These are phyloP conservation scores for Tenthredo distinguenda DNA, from an alignment of 2,888 invertebrate species.

Conservation along the genomic window DNA sequence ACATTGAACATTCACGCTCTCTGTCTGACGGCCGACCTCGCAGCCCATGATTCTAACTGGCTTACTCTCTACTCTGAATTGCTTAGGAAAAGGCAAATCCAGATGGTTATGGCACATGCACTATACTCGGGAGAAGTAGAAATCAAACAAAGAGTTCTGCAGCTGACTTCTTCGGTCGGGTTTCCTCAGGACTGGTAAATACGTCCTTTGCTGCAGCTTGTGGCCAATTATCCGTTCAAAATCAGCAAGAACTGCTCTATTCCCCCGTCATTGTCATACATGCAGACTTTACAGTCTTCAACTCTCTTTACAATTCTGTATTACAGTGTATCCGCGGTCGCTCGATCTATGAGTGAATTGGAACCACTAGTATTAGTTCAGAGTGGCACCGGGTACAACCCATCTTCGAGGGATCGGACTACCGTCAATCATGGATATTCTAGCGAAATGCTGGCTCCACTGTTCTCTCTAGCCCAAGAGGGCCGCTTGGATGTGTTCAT, in stretches of 20 bases:
- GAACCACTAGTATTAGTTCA: slow-evolving; percentile 73
- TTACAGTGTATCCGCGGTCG: slow-evolving; percentile 68
- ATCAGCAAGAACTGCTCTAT: slow-evolving; percentile 33
- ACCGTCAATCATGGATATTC: slow-evolving; percentile 73
- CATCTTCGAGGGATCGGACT: slow-evolving; percentile 75
- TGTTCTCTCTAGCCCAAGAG: slow-evolving; percentile 79
- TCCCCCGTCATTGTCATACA: not conserved
- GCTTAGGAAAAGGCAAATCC: slow-evolving; percentile 76
- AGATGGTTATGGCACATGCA: slow-evolving; percentile 79
- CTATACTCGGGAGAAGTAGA: slow-evolving; percentile 77
- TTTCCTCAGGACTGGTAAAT: slow-evolving; percentile 75
- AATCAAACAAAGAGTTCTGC: slow-evolving; percentile 77
- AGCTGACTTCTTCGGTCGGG: slow-evolving; percentile 74
- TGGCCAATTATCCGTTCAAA: not conserved
- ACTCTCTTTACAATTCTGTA: not conserved
- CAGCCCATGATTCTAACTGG: slow-evolving; percentile 78
- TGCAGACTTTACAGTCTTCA: not conserved
- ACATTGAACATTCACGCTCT: slow-evolving; percentile 79
- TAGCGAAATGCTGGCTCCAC: slow-evolving; percentile 71
- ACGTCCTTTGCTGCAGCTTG: slow-evolving; percentile 25
- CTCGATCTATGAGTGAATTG: slow-evolving; percentile 72
- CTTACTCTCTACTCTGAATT: slow-evolving; percentile 77
- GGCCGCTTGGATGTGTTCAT: slow-evolving; percentile 80
- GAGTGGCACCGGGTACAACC: slow-evolving; percentile 55
- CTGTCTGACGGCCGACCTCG: slow-evolving; percentile 79